These are phyloP conservation scores for Drosophila koepferae DNA, from an alignment of 2,888 invertebrate genomes.

Conservation along the genomic window DNA sequence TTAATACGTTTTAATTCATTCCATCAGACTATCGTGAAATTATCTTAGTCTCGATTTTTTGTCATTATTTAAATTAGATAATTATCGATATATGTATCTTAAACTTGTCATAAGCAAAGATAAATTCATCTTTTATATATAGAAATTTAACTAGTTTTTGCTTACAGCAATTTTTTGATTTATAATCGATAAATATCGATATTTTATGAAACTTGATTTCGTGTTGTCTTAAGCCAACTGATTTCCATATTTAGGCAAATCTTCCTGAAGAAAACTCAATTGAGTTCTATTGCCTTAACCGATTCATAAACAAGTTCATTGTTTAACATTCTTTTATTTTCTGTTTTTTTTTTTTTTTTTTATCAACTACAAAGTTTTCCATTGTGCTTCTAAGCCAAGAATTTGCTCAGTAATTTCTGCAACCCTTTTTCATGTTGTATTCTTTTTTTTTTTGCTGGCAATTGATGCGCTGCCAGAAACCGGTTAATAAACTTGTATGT, in stretches of 20 bases:
- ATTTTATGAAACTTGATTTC: background rate
- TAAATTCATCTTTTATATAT: background rate
- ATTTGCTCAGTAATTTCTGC: slow-evolving; percentile 46
- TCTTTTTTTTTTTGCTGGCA: slow-evolving; percentile 23
- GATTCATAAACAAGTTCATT: background rate
- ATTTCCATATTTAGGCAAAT: background rate
- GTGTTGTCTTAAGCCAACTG: background rate
- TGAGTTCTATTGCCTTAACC: background rate
- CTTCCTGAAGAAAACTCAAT: background rate
- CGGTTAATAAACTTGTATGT: slow-evolving; percentile 83
- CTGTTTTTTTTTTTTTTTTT: background rate
- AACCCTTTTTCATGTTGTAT: slow-evolving; percentile 44
- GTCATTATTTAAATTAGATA: background rate
- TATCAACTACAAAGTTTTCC: slow-evolving; percentile 1
- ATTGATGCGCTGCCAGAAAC: slow-evolving; percentile 60
- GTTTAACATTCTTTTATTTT: background rate
- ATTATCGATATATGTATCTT: background rate
- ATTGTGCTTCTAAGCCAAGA: slow-evolving; percentile 30
- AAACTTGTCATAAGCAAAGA: background rate
- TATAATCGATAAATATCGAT: too few relatives aligned
- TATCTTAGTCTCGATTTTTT: too few relatives aligned
- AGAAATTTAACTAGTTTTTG: too few relatives aligned
- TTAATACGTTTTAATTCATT: too few relatives aligned
- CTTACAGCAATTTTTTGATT: too few relatives aligned
- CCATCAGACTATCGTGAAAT: too few relatives aligned